phyloP scores from a whole-genome alignment of 1,140 invertebrate species.

The Drosophila elegans region DNA sequence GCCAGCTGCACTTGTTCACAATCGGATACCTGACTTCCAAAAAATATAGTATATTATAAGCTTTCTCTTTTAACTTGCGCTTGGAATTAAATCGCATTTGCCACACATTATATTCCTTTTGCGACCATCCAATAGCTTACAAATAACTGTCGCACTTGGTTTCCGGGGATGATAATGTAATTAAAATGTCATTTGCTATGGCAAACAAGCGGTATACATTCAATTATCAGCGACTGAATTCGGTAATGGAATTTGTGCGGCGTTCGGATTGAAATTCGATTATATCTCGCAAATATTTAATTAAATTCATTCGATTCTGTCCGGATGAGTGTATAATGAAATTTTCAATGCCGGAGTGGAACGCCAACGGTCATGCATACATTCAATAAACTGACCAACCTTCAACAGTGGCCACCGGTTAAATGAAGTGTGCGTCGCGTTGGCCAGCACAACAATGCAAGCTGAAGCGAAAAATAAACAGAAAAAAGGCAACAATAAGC shows the following conservation, averaged over 20 bases:
- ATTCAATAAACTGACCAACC: slow-evolving; percentile 32
- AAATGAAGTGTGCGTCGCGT: slow-evolving; percentile 49
- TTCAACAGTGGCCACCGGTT: slow-evolving; percentile 23
- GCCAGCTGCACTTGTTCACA: slow-evolving; percentile 35
- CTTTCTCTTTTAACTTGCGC: neutral
- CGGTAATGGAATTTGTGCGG: slow-evolving; percentile 49
- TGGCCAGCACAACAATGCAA: slow-evolving; percentile 31
- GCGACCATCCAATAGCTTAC: slow-evolving; percentile 12
- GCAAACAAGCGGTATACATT: slow-evolving; percentile 53
- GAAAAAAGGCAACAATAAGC: slow-evolving; percentile 52
- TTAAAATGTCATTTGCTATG: slow-evolving; percentile 53
- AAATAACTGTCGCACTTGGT: slow-evolving; percentile 34
- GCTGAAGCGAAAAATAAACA: slow-evolving; percentile 46
- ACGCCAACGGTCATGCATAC: slow-evolving; percentile 11
- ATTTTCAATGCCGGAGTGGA: slow-evolving; percentile 11
- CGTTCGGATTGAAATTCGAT: slow-evolving; percentile 58
- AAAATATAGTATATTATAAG: slow-evolving; percentile 14
- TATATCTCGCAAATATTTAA: slow-evolving; percentile 56
- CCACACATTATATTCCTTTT: slow-evolving; percentile 33
- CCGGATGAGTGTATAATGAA: slow-evolving; percentile 32
- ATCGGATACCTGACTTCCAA: slow-evolving; percentile 16
- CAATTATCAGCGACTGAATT: slow-evolving; percentile 46
- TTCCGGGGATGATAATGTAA: slow-evolving; percentile 47
- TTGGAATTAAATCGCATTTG: slow-evolving; percentile 36
- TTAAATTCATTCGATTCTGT: slow-evolving; percentile 33